Conservation (phyloP, 2,113 vertebrate species). For the Notarius quadriscutis region DNA sequence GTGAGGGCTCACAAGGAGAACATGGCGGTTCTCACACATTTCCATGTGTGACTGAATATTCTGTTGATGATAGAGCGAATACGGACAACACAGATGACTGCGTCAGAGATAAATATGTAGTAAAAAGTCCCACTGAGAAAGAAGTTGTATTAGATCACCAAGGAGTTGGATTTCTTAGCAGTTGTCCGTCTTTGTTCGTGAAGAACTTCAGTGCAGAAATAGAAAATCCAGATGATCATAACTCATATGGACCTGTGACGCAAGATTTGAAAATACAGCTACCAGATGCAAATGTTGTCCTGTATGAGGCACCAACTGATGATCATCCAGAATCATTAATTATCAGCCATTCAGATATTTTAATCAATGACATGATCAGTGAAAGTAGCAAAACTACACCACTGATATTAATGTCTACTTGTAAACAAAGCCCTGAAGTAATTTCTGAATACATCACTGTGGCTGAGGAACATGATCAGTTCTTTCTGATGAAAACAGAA, state of each 20-base stretch:
- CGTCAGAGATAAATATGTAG: background rate
- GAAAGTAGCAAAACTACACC: background rate
- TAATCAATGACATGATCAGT: background rate
- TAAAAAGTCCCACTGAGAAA: background rate
- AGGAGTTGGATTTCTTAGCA: slow-evolving; percentile 1
- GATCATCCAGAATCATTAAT: slow-evolving; percentile 13
- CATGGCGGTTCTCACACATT: background rate
- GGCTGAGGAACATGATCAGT: background rate
- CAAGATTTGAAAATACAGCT: slow-evolving; percentile 3
- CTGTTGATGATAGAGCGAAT: background rate
- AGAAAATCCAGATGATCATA: background rate
- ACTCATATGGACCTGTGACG: background rate
- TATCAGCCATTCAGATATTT: background rate
- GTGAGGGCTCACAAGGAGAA: background rate
- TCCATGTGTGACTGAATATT: background rate
- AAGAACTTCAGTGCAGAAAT: slow-evolving; percentile 6
- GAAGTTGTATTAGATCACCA: background rate
- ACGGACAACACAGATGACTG: background rate
- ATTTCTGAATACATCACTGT: background rate
- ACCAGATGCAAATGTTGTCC: slow-evolving; percentile 1
- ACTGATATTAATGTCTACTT: background rate
- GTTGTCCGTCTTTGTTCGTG: background rate
- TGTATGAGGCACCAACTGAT: background rate
- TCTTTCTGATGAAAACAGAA: background rate
- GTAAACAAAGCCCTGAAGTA: background rate